Evolutionary conservation across 2,113 vertebrate species (phyloP).

Genomic region (Limnothrissa miodon): DNA sequence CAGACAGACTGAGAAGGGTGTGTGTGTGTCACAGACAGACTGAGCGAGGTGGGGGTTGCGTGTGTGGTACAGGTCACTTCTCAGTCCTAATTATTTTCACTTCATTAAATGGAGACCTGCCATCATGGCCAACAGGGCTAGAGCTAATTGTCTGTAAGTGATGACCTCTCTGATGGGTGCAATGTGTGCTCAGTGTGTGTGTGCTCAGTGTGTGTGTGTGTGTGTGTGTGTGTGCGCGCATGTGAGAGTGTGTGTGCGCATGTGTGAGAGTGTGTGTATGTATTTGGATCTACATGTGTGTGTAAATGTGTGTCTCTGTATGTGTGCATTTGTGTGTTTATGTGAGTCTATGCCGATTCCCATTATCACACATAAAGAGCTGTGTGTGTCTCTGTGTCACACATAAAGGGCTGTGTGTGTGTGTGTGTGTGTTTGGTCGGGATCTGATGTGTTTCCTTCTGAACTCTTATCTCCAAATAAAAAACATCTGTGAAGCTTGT

Average conservation of each 20-base stretch:
- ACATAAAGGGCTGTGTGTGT: background rate
- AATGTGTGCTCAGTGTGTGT: background rate
- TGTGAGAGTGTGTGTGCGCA: background rate
- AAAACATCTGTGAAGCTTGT: background rate
- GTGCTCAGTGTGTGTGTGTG: background rate
- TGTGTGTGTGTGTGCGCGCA: background rate
- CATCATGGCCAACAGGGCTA: background rate
- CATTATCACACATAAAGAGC: background rate
- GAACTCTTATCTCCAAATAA: background rate
- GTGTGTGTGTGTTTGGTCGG: too few species aligned
- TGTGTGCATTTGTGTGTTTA: background rate
- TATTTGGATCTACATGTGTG: background rate
- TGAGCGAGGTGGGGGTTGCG: background rate
- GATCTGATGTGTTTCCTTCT: background rate
- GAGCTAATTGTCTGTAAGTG: background rate
- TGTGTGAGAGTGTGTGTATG: background rate
- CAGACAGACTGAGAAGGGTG: background rate
- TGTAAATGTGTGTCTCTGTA: background rate
- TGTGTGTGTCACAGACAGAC: background rate
- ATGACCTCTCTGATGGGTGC: background rate
- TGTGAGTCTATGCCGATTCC: background rate
- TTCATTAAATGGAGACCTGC: conserved; percentile 10
- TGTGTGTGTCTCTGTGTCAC: too few species aligned
- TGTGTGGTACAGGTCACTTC: background rate
- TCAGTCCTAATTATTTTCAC: background rate